phyloP scores from a whole-genome alignment of 2,797 vertebrate species.

The Poeciliopsis gracilis region DNA sequence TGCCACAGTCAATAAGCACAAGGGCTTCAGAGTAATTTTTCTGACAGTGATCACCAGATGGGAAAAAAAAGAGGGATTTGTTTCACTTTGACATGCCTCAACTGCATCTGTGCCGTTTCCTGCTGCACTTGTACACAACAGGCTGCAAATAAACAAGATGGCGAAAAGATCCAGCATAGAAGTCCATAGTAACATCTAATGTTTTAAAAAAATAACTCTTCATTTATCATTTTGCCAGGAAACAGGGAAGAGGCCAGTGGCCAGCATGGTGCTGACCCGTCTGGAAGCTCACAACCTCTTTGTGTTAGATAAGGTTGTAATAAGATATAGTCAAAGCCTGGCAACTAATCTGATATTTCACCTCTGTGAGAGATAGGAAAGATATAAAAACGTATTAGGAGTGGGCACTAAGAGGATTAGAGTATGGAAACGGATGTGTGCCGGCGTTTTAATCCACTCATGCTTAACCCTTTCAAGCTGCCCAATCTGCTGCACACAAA shows the following conservation, averaged over 20 bases:
- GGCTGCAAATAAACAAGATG: conserved; percentile 39
- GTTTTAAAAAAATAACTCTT: not conserved
- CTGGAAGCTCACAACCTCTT: conserved; percentile 52
- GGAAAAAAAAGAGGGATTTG: conserved; percentile 1
- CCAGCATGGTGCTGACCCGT: conserved; percentile 15
- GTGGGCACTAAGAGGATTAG: conserved; percentile 85
- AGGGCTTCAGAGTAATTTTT: conserved; percentile 29
- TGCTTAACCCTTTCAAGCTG: conserved; percentile 81
- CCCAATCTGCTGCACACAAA: conserved; percentile 71
- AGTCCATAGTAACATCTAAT: conserved; percentile 13
- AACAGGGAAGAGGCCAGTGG: conserved; percentile 19
- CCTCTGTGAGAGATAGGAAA: conserved; percentile 80
- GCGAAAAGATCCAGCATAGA: conserved; percentile 52
- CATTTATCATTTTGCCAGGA: conserved; percentile 53
- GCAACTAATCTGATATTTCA: conserved; percentile 86
- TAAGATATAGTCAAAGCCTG: conserved; percentile 84
- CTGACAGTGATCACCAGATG: conserved; percentile 14
- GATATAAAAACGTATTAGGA: conserved; percentile 85
- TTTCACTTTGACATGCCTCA: conserved; percentile 19
- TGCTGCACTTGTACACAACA: conserved; percentile 39
- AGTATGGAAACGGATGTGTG: conserved; percentile 83
- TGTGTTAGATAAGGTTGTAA: conserved; percentile 82
- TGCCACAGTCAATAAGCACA: conserved; percentile 43
- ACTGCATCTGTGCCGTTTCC: conserved; percentile 8
- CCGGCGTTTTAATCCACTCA: conserved; percentile 80